Evolutionary conservation across 2,888 invertebrate species (phyloP).

Genomic region (Microctonus aethiopoides): DNA sequence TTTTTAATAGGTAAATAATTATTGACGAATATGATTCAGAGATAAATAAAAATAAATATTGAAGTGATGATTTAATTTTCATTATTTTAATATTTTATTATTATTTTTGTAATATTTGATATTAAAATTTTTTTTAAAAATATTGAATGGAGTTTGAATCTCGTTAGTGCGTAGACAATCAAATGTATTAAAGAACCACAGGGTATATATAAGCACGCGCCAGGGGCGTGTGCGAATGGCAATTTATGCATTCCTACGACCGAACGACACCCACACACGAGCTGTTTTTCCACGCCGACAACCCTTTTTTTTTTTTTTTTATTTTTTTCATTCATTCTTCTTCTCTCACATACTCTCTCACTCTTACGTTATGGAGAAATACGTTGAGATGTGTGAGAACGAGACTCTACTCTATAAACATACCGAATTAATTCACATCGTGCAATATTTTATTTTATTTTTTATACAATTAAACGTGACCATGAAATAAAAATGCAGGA

Average conservation of each 20-base stretch:
- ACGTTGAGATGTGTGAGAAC: neutral
- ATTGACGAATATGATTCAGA: no score
- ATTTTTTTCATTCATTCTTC: constrained; percentile 25
- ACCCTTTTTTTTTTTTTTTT: constrained; percentile 12
- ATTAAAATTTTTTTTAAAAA: neutral
- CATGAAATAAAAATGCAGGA: neutral
- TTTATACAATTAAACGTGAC: neutral
- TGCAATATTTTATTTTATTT: neutral
- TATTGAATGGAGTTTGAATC: constrained; percentile 19
- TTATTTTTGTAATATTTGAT: neutral
- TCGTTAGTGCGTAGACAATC: constrained; percentile 49
- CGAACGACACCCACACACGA: constrained; percentile 50
- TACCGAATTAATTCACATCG: neutral
- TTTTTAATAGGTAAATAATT: no score
- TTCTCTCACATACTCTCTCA: constrained; percentile 1
- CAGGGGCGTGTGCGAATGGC: constrained; percentile 49
- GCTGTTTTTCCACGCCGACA: neutral
- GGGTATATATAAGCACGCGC: constrained; percentile 41
- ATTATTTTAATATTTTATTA: no score
- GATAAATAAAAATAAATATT: no score
- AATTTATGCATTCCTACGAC: constrained; percentile 53
- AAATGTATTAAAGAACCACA: constrained; percentile 38
- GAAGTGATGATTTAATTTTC: no score
- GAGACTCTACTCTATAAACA: neutral
- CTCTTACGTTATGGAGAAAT: neutral